Evolutionary conservation across 2,797 vertebrate species (phyloP).

Genomic region (Poliocrania exsul): DNA sequence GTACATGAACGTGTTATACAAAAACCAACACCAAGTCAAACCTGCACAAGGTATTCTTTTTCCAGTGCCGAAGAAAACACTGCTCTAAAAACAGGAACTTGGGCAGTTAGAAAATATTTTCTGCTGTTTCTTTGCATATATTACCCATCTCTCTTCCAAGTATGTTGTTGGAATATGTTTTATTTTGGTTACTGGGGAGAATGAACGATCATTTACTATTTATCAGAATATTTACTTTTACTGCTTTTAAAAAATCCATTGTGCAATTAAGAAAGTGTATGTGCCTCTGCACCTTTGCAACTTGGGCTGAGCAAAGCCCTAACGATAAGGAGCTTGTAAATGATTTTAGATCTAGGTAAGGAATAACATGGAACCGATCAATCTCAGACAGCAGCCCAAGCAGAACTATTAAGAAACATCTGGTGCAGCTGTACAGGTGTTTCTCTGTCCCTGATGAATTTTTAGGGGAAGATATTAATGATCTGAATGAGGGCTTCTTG

Average conservation of each 20-base stretch:
- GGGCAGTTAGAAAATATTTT: not conserved
- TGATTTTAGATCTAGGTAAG: not conserved
- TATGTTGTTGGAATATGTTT: not conserved
- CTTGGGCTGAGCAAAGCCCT: not conserved
- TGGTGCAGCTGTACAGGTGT: constrained; percentile 58
- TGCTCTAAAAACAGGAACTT: not conserved
- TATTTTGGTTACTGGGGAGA: not conserved
- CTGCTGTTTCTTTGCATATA: not conserved
- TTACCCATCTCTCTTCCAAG: not conserved
- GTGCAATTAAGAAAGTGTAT: not conserved
- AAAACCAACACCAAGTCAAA: not conserved
- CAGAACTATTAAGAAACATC: constrained; percentile 54
- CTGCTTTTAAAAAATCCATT: not conserved
- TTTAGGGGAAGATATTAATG: constrained; percentile 30
- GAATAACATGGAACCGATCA: not conserved
- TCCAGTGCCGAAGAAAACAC: not conserved
- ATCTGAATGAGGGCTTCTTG: constrained; percentile 14
- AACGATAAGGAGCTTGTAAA: not conserved
- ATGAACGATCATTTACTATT: not conserved
- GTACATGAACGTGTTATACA: constrained; percentile 18
- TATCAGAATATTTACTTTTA: not conserved
- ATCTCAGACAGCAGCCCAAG: constrained; percentile 25
- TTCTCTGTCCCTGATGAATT: constrained; percentile 38
- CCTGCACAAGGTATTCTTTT: not conserved
- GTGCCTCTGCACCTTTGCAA: not conserved